Evolutionary conservation across 2,888 invertebrate species (phyloP), one percentile per base, ranked within the genome.

Genomic region (Notocelia uddmanniana): DNA sequence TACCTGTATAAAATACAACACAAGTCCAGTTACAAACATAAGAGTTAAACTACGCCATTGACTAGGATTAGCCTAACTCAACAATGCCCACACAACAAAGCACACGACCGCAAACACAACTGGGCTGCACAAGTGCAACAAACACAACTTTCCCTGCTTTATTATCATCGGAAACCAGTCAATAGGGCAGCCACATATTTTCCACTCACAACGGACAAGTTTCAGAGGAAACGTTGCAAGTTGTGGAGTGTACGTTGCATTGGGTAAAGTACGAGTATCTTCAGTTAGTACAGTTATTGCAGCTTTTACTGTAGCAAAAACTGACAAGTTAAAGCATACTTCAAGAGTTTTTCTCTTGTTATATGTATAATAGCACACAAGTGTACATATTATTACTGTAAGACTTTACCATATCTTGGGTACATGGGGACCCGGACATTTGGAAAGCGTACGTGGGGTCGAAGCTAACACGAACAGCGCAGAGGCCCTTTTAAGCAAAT

Each of bases 151-250:
- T 31, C 31, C 26, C 13, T 2, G 31, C 66, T 37, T 64, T 54
- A 50, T 52, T 67, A 67, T 58, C 57, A 58, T 57, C 67, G 57
- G 67, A 31, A 67, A 67, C 48, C 26, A 48, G 57, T 67, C 57
- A 67, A 67, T 67, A 26, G 57, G 26, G 13, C 26, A 19, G 23
- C 21, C 50, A 37, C 37, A 45, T 48, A 48, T 57, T 67, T 60
- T 26, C 60, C 45, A 48, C 37, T 58, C 31, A 31, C 55, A 26
- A 26, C 50, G 26, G 11, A 13, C 37, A 54, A 68, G 37, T 68
- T 68, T 18, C 13, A 68, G 50, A 52, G 68, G 68, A 68, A 68
- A 64, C 63, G 63, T 23, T 31, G 34, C 13, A 26, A 31, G 48
- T 50, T 59, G 41, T 9, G 37, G 15, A 63, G 50, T 63, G 31